Conservation (phyloP, 2,113 vertebrate species). For the Nymphicus hollandicus region DNA sequence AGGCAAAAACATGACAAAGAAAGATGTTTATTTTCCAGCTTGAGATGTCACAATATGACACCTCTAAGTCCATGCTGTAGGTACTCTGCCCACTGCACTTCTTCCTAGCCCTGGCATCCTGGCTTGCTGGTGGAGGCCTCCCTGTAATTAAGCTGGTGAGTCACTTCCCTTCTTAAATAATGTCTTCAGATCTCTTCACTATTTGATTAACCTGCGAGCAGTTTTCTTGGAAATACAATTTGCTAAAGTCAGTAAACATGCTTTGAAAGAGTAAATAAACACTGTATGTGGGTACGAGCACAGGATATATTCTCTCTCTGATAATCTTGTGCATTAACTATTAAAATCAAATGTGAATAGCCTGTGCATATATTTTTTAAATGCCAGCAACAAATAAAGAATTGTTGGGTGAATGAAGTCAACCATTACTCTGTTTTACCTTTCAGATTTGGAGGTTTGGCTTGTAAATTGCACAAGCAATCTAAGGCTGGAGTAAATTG, state of each 20-base stretch:
- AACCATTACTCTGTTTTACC: neutral
- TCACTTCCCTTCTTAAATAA: slow-evolving; percentile 30
- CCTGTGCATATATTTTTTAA: neutral
- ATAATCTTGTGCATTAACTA: neutral
- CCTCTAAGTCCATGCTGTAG: accelerated
- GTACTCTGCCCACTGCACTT: neutral
- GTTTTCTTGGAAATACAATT: slow-evolving; percentile 25
- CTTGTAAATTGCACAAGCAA: neutral
- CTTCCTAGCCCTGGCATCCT: neutral
- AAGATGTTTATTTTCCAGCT: neutral
- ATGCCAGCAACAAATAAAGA: neutral
- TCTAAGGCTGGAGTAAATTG: neutral
- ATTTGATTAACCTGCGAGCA: slow-evolving; percentile 22
- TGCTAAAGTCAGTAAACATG: slow-evolving; percentile 19
- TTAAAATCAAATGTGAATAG: neutral
- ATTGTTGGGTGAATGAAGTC: neutral
- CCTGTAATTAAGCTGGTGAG: neutral
- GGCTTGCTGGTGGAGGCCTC: neutral
- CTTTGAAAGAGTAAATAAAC: slow-evolving; percentile 34
- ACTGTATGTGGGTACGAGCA: neutral
- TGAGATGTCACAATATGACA: accelerated
- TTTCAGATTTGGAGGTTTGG: neutral
- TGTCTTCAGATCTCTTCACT: neutral
- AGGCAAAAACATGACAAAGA: neutral
- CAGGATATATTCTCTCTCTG: neutral